Evolutionary conservation across 2,888 invertebrate species (phyloP), one percentile per base, ranked within the genome.

Genomic region (Parnassius apollo): DNA sequence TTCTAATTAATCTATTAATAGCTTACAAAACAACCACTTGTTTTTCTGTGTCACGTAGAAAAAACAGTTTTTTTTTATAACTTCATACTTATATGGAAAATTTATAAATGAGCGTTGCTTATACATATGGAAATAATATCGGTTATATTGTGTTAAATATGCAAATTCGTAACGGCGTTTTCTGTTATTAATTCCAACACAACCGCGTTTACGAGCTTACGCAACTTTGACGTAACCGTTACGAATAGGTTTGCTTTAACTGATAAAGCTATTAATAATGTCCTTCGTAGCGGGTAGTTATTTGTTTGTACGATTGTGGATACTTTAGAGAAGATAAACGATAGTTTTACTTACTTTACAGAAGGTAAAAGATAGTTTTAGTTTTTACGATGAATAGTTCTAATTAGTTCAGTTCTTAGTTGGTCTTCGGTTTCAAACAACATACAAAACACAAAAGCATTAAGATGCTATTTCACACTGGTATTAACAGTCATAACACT

Each of bases 161-260:
- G 61, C 12, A 22, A 61, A 61, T 61, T 48, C 42, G 57, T 62
- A 62, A 62, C 61, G 61, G 61, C 52, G 57, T 53, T 53, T 11
- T 46, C 46, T 53, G 46, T 57, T 35, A 48, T 9, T 46, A 44
- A 46, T 25, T 22, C 45, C 46, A 35, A 46, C 48, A 22, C 8
- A n/a, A 2, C 25, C 49, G 49, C 53, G 8, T 54, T 9, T n/a
- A 25, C 57, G 51, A 51, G 51, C 61, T 62, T 52, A 57, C 61
- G 61, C 52, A 62, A 57, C 61, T 22, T 35, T 48, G 52, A 57
- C 61, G 61, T 57, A 52, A 57, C 53, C 61, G 51, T 57, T 46
- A 42, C 57, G 52, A 56, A 56, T 51, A 56, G 55, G 49, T 61
- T 56, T 42, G 35, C 25, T 56, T 52, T 48, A 57, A 62, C 52